Evolutionary conservation across 2,113 vertebrate genomes (phyloP), one percentile per base, ranked within the genome.

Genomic region (Cyprinus carpio): DNA sequence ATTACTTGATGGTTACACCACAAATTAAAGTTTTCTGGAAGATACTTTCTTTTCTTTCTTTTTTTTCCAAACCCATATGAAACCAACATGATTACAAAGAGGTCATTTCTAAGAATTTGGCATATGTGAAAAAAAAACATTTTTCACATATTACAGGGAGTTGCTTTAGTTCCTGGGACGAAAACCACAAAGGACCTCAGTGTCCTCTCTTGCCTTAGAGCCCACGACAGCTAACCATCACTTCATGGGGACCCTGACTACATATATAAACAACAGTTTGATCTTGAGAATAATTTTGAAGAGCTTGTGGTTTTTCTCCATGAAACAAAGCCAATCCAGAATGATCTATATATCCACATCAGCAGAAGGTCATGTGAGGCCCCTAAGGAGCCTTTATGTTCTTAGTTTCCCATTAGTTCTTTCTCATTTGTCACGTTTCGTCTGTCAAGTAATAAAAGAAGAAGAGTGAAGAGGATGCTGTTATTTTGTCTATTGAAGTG

Each of bases 281-380:
- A 31, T 31, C 75, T 29, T 18, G 8, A 31, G 29, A 20, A 56
- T 18, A 29, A 76, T 56, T 76, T 54, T 9, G 8, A 40, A 40
- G 7, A 40, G 8, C 8, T 7, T 79, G 76, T 58, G 76, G 31
- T 60, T 79, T 60, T 78, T 49, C 12, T 79, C 54, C 29, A 37
- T 77, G 37, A 13, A 80, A 79, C 64, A 76, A 15, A 82, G 78
- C 69, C 82, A 74, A 56, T 71, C 51, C 78, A 85, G 65, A 40
- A 85, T 85, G 60, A 79, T 37, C 72, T 69, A 67, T 84, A 76
- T 46, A 65, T 80, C 58, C 31, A 37, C 78, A 85, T 51, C 71
- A 65, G 82, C 43, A 49, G 62, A 83, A 64, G 37, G 15, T 15
- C 29, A 31, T 31, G 27, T 16, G 10, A 56, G 20, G 67, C 23